Conservation (phyloP, 1,140 invertebrate genomes). For the Drosophila ercepeae region DNA sequence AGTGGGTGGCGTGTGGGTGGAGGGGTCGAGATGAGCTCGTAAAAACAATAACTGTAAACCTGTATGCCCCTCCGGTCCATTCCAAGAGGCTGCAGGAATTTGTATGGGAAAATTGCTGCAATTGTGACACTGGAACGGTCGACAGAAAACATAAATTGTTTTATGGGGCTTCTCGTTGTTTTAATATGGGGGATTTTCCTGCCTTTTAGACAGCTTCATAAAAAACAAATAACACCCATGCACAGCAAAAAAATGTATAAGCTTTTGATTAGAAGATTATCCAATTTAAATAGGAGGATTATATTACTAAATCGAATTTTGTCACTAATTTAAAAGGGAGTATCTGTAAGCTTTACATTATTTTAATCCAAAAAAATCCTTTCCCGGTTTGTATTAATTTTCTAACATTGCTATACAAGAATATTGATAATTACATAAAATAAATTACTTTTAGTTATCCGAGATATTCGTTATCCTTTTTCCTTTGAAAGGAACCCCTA, state of each 20-base stretch:
- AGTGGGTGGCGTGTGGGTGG: slow-evolving; percentile 1
- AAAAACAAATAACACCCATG: slow-evolving; percentile 3
- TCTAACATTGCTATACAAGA: too few relatives aligned
- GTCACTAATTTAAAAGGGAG: too few relatives aligned
- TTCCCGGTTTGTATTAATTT: too few relatives aligned
- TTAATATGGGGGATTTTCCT: background rate
- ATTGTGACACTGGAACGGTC: slow-evolving; percentile 58
- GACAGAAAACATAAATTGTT: slow-evolving; percentile 67
- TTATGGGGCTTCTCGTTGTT: slow-evolving; percentile 52
- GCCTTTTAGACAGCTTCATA: background rate
- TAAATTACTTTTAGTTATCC: too few relatives aligned
- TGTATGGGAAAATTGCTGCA: slow-evolving; percentile 60
- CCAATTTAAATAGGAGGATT: too few relatives aligned
- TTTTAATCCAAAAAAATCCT: too few relatives aligned
- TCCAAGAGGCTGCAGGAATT: slow-evolving; percentile 35
- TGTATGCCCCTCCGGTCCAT: slow-evolving; percentile 14
- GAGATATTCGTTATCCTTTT: too few relatives aligned
- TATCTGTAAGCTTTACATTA: too few relatives aligned
- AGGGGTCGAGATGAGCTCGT: slow-evolving; percentile 49
- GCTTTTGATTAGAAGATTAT: background rate
- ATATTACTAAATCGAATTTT: too few relatives aligned
- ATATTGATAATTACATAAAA: too few relatives aligned
- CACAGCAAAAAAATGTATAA: background rate
- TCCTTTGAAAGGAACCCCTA: too few relatives aligned
- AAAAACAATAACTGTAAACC: slow-evolving; percentile 77